Evolutionary conservation across 2,888 invertebrate species (phyloP).

Genomic region (Aleiodes alternator): DNA sequence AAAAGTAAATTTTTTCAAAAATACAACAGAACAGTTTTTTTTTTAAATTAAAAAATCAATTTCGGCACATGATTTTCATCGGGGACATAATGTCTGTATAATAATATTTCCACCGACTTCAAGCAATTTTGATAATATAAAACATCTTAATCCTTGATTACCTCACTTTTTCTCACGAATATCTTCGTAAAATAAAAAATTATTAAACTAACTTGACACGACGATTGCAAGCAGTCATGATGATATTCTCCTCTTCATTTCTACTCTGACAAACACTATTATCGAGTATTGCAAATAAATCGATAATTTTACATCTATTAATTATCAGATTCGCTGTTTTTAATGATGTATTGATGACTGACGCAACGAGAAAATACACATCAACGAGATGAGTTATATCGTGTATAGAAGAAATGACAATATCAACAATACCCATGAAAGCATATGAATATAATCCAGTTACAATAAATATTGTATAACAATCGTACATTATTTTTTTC

Average conservation of each 20-base stretch:
- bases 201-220: background rate
- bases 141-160: too few relatives aligned
- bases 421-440: slow-evolving; percentile 26
- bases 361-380: slow-evolving; percentile 9
- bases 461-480: slow-evolving; percentile 1
- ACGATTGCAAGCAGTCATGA: background rate
- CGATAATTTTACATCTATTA: slow-evolving; percentile 29
- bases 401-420: slow-evolving; percentile 11
- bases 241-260: background rate
- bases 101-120: too few relatives aligned
- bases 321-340: slow-evolving; percentile 42
- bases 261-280: background rate
- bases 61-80: too few relatives aligned
- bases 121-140: too few relatives aligned
- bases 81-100: too few relatives aligned
- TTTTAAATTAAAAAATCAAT: too few relatives aligned
- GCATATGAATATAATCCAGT: slow-evolving; percentile 7
- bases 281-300: slow-evolving; percentile 29
- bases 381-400: slow-evolving; percentile 6
- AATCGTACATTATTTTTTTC: slow-evolving; percentile 29
- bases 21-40: background rate
- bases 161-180: background rate
- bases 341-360: slow-evolving; percentile 38
- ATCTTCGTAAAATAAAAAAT: background rate
- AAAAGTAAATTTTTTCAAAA: background rate